Evolutionary conservation across 1,140 invertebrate species (phyloP).

Genomic region (Drosophila kurseongensis): DNA sequence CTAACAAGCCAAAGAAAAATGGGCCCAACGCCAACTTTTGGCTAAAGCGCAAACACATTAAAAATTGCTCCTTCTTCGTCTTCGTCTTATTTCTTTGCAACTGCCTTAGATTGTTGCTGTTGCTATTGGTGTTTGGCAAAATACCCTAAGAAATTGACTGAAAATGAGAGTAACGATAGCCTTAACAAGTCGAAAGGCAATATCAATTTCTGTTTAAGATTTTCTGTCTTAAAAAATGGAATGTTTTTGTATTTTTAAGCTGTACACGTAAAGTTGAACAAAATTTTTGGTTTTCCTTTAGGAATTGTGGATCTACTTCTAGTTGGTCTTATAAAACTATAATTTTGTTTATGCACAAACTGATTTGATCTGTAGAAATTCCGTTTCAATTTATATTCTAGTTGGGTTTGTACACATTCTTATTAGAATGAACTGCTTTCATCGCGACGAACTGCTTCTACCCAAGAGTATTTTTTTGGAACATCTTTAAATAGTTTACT

Average conservation of each 20-base stretch:
- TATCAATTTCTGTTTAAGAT: no score
- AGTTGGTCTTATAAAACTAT: no score
- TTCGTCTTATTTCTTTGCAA: slow-evolving; percentile 15
- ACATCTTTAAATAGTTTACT: not conserved
- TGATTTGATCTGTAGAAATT: no score
- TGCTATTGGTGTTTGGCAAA: slow-evolving; percentile 20
- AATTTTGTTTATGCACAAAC: no score
- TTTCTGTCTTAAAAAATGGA: no score
- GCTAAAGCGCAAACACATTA: slow-evolving; percentile 82
- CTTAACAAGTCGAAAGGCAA: no score
- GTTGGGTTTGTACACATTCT: not conserved
- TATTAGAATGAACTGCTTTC: not conserved
- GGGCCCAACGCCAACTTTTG: slow-evolving; percentile 81
- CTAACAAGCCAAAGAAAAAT: slow-evolving; percentile 84
- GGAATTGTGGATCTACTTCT: no score
- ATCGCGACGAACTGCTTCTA: not conserved
- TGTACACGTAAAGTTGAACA: no score
- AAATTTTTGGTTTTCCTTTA: no score
- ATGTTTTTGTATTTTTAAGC: no score
- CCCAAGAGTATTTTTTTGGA: not conserved
- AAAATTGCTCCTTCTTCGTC: slow-evolving; percentile 64
- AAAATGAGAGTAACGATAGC: not conserved
- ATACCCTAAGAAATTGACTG: slow-evolving; percentile 18
- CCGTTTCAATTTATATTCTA: not conserved
- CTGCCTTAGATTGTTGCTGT: slow-evolving; percentile 28